Evolutionary conservation across 92 coral and sea anemone genomes (phyloP).

Genomic region (Zoanthus solanderi): DNA sequence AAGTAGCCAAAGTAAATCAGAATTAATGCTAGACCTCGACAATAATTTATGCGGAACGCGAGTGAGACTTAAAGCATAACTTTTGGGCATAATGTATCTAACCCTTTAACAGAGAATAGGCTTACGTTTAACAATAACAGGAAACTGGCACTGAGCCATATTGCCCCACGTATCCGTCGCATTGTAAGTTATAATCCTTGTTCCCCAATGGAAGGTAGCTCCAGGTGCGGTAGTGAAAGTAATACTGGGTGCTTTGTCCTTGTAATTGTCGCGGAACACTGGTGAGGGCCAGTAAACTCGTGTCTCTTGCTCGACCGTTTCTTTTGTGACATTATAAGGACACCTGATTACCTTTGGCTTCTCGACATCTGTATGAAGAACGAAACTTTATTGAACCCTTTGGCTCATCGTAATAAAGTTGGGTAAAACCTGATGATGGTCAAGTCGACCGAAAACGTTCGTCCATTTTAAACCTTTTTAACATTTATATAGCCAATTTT

Average conservation of each 20-base stretch:
- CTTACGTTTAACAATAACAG: slow-evolving; percentile 74
- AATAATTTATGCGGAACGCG: no score
- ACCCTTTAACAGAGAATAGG: neutral
- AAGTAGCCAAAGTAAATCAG: no score
- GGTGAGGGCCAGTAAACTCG: slow-evolving; percentile 74
- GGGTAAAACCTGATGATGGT: no score
- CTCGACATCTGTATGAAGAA: slow-evolving; percentile 64
- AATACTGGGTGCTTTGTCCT: slow-evolving; percentile 55
- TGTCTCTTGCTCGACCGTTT: slow-evolving; percentile 31
- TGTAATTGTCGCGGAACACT: slow-evolving; percentile 73
- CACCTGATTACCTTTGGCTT: slow-evolving; percentile 78
- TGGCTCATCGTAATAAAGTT: no score
- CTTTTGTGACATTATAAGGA: slow-evolving; percentile 60
- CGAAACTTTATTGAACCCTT: neutral
- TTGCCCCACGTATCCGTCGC: slow-evolving; percentile 76
- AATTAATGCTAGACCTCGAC: no score
- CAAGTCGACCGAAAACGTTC: no score
- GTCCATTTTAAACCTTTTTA: no score
- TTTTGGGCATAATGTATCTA: no score
- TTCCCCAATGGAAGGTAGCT: slow-evolving; percentile 65
- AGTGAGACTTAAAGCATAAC: no score
- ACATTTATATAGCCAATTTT: no score
- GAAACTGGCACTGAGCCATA: slow-evolving; percentile 71
- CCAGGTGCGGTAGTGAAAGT: slow-evolving; percentile 57
- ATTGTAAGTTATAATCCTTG: slow-evolving; percentile 45